These are phyloP conservation scores for Sphaeridia pumilis DNA, from an alignment of 2,888 invertebrate genomes.

Conservation along the genomic window DNA sequence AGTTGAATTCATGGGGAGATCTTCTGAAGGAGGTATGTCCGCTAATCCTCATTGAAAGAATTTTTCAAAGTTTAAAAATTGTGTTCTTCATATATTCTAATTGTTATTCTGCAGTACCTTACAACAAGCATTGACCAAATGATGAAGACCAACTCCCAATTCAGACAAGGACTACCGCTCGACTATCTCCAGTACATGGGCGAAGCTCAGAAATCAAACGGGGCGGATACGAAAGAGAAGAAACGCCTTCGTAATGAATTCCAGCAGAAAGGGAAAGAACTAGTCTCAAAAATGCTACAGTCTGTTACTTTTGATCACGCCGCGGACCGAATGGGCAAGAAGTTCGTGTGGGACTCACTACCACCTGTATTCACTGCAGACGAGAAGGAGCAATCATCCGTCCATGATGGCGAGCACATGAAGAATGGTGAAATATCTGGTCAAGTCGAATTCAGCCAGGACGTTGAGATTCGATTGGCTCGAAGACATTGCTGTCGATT, in stretches of 20 bases:
- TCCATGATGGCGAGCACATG: conserved; percentile 60
- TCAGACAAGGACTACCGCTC: conserved; percentile 66
- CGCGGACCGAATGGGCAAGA: conserved; percentile 74
- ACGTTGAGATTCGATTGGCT: conserved; percentile 44
- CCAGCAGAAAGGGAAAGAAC: conserved; percentile 41
- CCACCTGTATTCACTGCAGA: conserved; percentile 62
- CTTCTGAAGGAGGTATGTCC: conserved; percentile 57
- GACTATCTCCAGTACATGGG: conserved; percentile 67
- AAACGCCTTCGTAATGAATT: conserved; percentile 35
- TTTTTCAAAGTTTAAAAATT: no score
- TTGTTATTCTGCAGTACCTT: conserved; percentile 44
- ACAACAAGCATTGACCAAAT: conserved; percentile 64
- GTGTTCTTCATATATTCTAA: no score
- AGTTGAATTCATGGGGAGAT: conserved; percentile 81
- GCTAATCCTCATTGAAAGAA: not conserved
- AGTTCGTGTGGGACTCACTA: conserved; percentile 71
- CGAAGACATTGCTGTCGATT: conserved; percentile 28
- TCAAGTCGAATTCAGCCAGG: conserved; percentile 53
- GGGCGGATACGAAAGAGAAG: conserved; percentile 38
- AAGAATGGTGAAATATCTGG: conserved; percentile 52
- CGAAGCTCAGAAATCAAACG: conserved; percentile 49
- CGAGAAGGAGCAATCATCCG: conserved; percentile 59
- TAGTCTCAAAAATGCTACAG: conserved; percentile 49
- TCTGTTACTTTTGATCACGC: conserved; percentile 50
- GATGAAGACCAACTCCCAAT: conserved; percentile 54